Percentiles rank a stretch among this genome's conserved stretches.
Evolutionary conservation across 2,113 vertebrate genomes (phyloP).

Genomic region (Phaetusa simplex): DNA sequence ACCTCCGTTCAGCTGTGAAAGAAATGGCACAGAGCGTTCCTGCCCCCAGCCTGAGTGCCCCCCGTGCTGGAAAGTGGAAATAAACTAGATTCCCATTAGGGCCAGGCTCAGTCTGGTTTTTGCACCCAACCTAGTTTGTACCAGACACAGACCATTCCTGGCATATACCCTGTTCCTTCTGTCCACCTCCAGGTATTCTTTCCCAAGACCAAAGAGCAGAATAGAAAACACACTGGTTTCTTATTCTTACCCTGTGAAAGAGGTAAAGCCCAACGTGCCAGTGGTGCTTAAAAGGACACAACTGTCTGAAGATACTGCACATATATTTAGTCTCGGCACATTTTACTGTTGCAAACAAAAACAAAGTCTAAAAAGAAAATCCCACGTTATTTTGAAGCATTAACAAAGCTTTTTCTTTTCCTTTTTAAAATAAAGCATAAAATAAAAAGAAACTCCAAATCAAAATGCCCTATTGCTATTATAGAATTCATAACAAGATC

Average conservation of each 20-base stretch:
- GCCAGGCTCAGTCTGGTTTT: neutral
- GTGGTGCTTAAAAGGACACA: neutral
- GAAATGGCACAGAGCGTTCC: neutral
- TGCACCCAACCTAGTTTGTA: neutral
- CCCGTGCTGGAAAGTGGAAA: neutral
- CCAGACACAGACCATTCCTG: neutral
- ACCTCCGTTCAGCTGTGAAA: neutral
- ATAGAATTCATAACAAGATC: neutral
- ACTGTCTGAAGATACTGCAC: neutral
- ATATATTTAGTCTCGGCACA: neutral
- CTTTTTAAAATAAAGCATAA: neutral
- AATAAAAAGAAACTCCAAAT: neutral
- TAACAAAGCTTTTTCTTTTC: neutral
- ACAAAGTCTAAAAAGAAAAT: neutral
- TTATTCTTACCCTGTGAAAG: neutral
- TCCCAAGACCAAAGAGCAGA: neutral
- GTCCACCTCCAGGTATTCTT: neutral
- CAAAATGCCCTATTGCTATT: neutral
- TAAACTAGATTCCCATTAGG: neutral
- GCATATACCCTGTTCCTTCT: neutral
- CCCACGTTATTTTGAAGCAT: neutral
- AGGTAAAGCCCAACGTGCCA: neutral
- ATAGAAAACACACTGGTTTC: neutral
- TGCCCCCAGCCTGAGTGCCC: rapidly evolving
- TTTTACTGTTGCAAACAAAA: neutral